A percentile compares a stretch with the other conserved stretches of the same genome.
phyloP scores from a whole-genome alignment of 2,113 vertebrate genomes.

The Chionis minor region DNA sequence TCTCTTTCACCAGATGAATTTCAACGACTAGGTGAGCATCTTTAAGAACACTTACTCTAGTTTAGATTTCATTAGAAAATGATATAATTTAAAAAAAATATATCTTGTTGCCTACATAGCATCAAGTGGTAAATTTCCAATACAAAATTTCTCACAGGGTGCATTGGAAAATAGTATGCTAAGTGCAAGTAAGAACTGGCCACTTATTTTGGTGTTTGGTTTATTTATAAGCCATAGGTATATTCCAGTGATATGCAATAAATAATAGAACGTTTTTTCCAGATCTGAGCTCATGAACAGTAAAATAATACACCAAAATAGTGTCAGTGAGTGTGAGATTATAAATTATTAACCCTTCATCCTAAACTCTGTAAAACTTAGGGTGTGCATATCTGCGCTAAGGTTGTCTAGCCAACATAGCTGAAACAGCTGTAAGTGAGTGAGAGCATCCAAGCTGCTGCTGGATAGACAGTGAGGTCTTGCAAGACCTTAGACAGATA shows the following conservation, averaged over 20 bases:
- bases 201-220: background rate
- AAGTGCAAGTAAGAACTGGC: background rate
- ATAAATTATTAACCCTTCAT: background rate
- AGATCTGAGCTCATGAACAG: background rate
- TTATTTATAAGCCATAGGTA: background rate
- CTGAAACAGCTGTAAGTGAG: background rate
- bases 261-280: background rate
- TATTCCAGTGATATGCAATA: background rate
- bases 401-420: background rate
- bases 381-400: background rate
- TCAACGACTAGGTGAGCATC: background rate
- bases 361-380: background rate
- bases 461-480: background rate
- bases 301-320: background rate
- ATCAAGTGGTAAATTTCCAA: background rate
- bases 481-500: background rate
- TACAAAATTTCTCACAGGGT: background rate
- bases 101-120: background rate
- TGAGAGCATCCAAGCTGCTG: background rate
- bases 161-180: background rate
- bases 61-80: background rate
- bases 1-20: background rate
- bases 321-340: background rate
- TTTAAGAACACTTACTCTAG: background rate
- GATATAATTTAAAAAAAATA: background rate